Base-by-base conservation (phyloP, 2,797 vertebrate genomes). In the Macropodus opercularis region DNA sequence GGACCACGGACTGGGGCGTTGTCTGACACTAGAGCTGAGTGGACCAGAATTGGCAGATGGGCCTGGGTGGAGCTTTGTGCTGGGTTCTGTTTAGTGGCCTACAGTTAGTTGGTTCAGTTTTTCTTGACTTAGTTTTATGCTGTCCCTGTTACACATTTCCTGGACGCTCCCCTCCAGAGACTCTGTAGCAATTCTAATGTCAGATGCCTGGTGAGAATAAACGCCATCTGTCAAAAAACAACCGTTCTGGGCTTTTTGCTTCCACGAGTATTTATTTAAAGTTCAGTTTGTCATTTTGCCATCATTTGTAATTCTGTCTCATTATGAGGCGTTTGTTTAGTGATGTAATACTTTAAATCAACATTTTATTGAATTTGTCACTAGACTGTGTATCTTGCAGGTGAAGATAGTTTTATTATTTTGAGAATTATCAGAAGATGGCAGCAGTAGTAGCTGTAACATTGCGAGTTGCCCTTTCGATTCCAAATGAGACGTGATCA, bases 171-270 rank as follows among this genome's bases (percentile, higher is more conserved):
- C 63, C 60, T 56, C 60, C 72, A 75, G 69, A 84, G 71, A 80
- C 74, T 76, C 79, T 67, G 80, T 91, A 90, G 91, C 74, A 68
- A 87, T 89, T 91, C 87, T 86, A 91, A 92, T 92, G 91, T 92
- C 92, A 91, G 91, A 91, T 91, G 90, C 81, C 84, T 85, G 80
- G 64, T 86, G 76, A 89, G 77, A 93, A 90, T 92, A 93, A 93
- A 93, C 61, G 86, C 78, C 88, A 91, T 92, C 92, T 92, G 91
- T 91, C 90, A 89, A 92, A 93, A 91, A 80, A 49, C 8, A 55
- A 24, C 47, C 31, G 3, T 42, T 58, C 43, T 15, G 41, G 43
- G 58, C 6, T 47, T 60, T 38, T 17, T 36, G 44, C 10, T 39
- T 27, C 8, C 14, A 2, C 9, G 14, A 9, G n/a, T 7, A 38